A percentile compares a stretch with the other conserved stretches of the same genome.
These are phyloP conservation scores for Anableps anableps DNA, from an alignment of 2,797 vertebrate species.

Conservation along the genomic window DNA sequence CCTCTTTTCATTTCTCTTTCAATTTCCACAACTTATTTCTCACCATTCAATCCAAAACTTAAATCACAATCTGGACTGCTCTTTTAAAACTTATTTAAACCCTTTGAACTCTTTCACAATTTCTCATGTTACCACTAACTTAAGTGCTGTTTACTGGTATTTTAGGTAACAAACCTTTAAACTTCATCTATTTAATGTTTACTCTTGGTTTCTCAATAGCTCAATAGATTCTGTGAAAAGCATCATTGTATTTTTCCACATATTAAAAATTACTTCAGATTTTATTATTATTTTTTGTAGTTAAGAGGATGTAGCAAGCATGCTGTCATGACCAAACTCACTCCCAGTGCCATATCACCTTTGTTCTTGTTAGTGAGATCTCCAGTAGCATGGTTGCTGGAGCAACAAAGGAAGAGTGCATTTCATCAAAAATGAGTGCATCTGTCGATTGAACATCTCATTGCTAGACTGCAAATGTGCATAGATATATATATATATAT, in stretches of 20 bases:
- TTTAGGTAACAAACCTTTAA: not conserved
- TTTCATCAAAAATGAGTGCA: slow-evolving; percentile 51
- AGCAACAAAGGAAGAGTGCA: slow-evolving; percentile 54
- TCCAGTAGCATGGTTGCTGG: slow-evolving; percentile 59
- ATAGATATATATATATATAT: slow-evolving; percentile 8
- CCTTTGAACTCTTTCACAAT: not conserved
- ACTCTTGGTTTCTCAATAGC: not conserved
- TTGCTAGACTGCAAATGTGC: slow-evolving; percentile 33
- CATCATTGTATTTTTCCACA: not conserved
- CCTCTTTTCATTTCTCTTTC: slow-evolving; percentile 7
- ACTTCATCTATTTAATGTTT: not conserved
- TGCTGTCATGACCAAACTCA: slow-evolving; percentile 5
- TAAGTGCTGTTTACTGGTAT: not conserved
- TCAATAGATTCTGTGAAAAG: not conserved
- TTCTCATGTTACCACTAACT: not conserved
- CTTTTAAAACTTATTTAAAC: not conserved
- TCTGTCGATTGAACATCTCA: slow-evolving; percentile 39
- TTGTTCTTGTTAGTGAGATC: slow-evolving; percentile 56
- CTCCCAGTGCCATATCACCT: slow-evolving; percentile 49
- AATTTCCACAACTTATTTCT: not conserved
- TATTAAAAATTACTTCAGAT: not conserved
- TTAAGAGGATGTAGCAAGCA: not conserved
- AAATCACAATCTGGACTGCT: not conserved
- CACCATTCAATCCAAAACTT: not conserved
- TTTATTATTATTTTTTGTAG: not conserved